Evolutionary conservation across 2,113 vertebrate genomes (phyloP), one percentile per base, ranked within the genome.

Genomic region (Damaliscus lunatus): DNA sequence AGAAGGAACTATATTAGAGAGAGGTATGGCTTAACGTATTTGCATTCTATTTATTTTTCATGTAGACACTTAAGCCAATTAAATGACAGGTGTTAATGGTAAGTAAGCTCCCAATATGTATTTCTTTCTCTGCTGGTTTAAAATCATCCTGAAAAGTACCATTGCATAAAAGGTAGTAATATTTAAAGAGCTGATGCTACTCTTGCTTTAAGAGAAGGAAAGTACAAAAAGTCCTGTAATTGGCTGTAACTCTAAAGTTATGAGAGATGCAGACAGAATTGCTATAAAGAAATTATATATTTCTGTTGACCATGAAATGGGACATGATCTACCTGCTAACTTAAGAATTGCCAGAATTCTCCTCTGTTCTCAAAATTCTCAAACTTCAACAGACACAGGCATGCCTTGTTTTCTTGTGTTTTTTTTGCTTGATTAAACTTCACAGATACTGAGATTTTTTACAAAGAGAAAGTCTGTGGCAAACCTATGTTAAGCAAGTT

Each of bases 1-100:
- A 19, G 64, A 95, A 96, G 89, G 9, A 88, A 87, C 89, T 36
- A 60, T 27, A 93, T 23, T 71, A 71, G 48, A 83, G 19, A 59
- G 19, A 91, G 31, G 17, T 60, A 93, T n/a, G 27, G n/a, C 55
- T 92, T 27, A 81, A 93, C 17, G 27, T 93, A 77, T 64, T 93
- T 78, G 88, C 36, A 53, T 74, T 77, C 83, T 77, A 67, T 80
- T 86, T 48, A 62, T 46, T 97, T 95, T 88, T 94, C 90, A 48
- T 6, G 7, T 21, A 94, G 40, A 43, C 40, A 86, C 12, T 74
- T 57, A 60, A 33, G 84, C n/a, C 16, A 88, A 59, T 43, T 82
- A 33, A 90, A 88, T 57, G 19, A 46, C 33, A 7, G 85, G 40
- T 3, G 7, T 16, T 91, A 74, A 36, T 21, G 40, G 14, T 36